Percentiles rank a stretch among this genome's conserved stretches.
phyloP scores from a whole-genome alignment of 23 tunicate species.

The Trididemnum nubilum region DNA sequence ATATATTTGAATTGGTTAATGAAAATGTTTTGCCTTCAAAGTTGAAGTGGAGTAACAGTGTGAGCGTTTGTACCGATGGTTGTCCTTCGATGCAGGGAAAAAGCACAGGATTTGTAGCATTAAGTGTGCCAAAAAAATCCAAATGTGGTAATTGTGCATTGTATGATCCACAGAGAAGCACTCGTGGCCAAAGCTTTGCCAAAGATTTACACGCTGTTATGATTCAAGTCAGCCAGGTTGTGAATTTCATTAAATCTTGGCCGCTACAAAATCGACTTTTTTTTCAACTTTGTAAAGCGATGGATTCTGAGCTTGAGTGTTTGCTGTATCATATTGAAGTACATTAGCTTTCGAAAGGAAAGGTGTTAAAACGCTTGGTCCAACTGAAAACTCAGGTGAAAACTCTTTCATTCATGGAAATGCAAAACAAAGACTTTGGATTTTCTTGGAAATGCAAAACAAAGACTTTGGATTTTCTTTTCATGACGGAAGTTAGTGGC shows the following conservation, averaged over 20 bases:
- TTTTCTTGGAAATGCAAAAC: too few species aligned
- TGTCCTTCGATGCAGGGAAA: conserved; percentile 45
- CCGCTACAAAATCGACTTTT: conserved; percentile 56
- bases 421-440: conserved; percentile 58
- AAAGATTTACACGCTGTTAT: conserved; percentile 48
- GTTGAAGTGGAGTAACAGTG: conserved; percentile 49
- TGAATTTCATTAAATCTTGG: conserved; percentile 50
- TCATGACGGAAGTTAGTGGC: conserved; percentile 56
- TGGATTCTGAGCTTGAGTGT: conserved; percentile 47
- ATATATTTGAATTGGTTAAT: conserved; percentile 49
- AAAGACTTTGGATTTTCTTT: too few species aligned
- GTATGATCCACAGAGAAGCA: conserved; percentile 61
- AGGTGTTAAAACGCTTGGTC: conserved; percentile 57
- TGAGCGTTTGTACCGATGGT: conserved; percentile 55
- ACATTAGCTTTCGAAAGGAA: conserved; percentile 60
- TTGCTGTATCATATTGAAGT: conserved; percentile 53
- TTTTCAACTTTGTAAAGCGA: conserved; percentile 52
- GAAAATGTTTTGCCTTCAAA: conserved; percentile 38
- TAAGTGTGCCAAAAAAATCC: conserved; percentile 47
- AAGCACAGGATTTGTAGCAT: conserved; percentile 41
- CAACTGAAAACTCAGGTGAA: conserved; percentile 56
- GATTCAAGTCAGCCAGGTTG: conserved; percentile 40
- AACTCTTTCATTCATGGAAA: conserved; percentile 57
- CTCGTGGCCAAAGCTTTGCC: conserved; percentile 55
- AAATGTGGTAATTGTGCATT: conserved; percentile 49